Base-by-base conservation (phyloP, 2,888 invertebrate genomes). In the Drosophila sordidula region DNA sequence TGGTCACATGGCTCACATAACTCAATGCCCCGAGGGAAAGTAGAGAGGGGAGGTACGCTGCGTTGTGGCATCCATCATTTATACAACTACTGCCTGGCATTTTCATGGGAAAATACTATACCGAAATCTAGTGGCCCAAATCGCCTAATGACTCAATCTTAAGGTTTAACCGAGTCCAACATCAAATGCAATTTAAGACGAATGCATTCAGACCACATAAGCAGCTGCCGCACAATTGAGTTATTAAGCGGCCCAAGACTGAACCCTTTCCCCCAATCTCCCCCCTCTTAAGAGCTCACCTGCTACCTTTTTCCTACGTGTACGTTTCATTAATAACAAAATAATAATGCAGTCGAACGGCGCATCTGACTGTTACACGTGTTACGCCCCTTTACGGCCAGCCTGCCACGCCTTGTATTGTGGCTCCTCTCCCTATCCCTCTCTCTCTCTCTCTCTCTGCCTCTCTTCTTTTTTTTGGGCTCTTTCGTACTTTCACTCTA, bases 401-500 rank as follows among this genome's bases (percentile, higher is more conserved):
- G 26, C 3, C 12, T 50, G 41, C 14, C 58, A 59, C 55, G 54
- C 44, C 59, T 16, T 34, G 16, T 26, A 14, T 42, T 50, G 4
- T 25, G 18, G 34, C 44, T 29, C 32, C 3, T 32, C 4, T 34
- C 34, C 12, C 34, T 1, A 11, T n/a, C n/a, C 2, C 18, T 18
- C 18, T 18, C 18, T 18, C 3, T 32, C 4, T 34, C 34, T 34
- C 34, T 1, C 3, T 46, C 32, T 34, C 8, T 25, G 4, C 22
- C 16, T 12, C 29, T 26, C 18, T 12, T 32, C 26, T 5, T 14
- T 6, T 42, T 16, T 12, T 18, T 46, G 11, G 8, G 22, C 22
- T 41, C 46, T 38, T 44, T 34, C 46, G 34, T 51, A 78, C 66
- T 82, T 78, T 64, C 67, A 57, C 73, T 68, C 80, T 85, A 88